phyloP scores from a whole-genome alignment of 2,888 invertebrate species.

The Thysanoteuthis rhombus region DNA sequence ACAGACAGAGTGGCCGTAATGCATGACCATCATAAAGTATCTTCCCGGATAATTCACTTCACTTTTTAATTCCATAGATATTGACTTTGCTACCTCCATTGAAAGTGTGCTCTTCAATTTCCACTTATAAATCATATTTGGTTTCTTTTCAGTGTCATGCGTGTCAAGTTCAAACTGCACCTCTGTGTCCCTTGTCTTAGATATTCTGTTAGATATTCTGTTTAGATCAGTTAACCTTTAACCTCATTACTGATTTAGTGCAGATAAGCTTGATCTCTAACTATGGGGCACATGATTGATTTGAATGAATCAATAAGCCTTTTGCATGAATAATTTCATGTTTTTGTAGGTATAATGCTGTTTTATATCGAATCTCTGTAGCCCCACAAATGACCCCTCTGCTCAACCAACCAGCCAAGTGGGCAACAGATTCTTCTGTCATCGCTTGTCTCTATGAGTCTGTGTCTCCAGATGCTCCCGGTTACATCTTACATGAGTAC shows the following conservation, averaged over 20 bases:
- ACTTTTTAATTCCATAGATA: slow-evolving; percentile 12
- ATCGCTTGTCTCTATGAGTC: no score
- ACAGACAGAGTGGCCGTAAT: background rate
- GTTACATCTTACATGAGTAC: no score
- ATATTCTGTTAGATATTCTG: background rate
- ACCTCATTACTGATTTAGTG: background rate
- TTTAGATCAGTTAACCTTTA: slow-evolving; percentile 12
- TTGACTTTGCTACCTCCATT: background rate
- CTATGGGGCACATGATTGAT: background rate
- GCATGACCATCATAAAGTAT: background rate
- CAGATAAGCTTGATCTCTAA: background rate
- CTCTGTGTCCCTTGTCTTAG: background rate
- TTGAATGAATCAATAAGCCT: background rate
- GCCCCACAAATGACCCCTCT: no score
- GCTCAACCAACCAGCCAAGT: no score
- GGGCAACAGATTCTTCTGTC: no score
- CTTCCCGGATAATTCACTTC: background rate
- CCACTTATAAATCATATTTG: background rate
- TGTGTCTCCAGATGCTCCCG: no score
- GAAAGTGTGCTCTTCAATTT: background rate
- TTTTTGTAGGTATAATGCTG: background rate
- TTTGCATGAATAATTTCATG: background rate
- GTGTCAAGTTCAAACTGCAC: background rate
- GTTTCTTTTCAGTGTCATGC: background rate
- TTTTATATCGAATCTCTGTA: no score